A percentile compares a stretch with the other conserved stretches of the same genome.
phyloP scores from a whole-genome alignment of 2,113 vertebrate species.

The Microcebus tavaratra region DNA sequence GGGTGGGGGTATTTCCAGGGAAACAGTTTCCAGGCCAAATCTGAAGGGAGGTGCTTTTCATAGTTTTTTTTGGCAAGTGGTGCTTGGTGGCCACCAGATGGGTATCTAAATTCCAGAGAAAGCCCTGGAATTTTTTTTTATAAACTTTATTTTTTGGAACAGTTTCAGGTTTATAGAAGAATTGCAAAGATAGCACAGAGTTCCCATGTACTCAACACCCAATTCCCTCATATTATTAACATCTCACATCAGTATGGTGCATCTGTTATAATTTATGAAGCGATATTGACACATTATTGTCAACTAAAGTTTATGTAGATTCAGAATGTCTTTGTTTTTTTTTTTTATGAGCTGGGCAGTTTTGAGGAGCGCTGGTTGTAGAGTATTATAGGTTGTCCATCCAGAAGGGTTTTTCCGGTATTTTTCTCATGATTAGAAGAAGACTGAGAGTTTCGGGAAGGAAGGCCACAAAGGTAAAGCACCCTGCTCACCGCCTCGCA shows the following conservation, averaged over 20 bases:
- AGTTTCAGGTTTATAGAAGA: conserved; percentile 25
- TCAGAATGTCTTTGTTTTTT: background rate
- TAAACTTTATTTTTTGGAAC: conserved; percentile 19
- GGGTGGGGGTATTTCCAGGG: conserved; percentile 66
- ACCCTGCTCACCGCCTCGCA: background rate
- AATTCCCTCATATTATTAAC: background rate
- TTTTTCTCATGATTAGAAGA: background rate
- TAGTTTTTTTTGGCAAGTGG: conserved; percentile 74
- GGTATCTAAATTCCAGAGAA: conserved; percentile 52
- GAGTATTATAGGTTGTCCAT: background rate
- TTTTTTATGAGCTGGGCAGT: background rate
- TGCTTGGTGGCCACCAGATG: conserved; percentile 44
- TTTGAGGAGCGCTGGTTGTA: background rate
- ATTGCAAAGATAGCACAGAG: background rate
- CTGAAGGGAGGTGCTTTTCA: conserved; percentile 72
- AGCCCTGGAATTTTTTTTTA: conserved; percentile 16
- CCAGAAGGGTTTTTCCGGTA: background rate
- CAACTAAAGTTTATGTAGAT: background rate
- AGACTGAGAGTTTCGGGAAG: background rate
- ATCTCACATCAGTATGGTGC: background rate
- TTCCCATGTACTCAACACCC: background rate
- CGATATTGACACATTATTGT: background rate
- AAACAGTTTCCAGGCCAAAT: conserved; percentile 73
- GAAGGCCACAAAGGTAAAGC: background rate
- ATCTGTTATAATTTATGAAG: background rate